These are phyloP conservation scores for Drosophila erecta DNA, from an alignment of 1,140 invertebrate species.

Conservation along the genomic window DNA sequence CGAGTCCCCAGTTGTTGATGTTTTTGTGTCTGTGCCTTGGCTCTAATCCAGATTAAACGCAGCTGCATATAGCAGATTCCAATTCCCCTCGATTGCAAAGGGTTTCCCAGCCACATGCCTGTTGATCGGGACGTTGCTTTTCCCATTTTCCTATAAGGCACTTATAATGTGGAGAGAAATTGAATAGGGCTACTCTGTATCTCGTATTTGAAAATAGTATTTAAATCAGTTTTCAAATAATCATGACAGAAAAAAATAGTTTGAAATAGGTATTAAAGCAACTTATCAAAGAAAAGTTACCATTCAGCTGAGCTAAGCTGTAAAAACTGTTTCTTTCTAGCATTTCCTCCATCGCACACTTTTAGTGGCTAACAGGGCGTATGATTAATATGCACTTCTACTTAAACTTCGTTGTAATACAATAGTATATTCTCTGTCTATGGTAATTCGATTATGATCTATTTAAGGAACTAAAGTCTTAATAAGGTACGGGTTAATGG, in stretches of 20 bases:
- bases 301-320: too few relatives aligned
- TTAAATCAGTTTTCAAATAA: too few relatives aligned
- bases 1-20: constrained; percentile 7
- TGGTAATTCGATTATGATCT: background rate
- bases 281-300: too few relatives aligned
- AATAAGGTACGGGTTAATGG: background rate
- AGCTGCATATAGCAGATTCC: constrained; percentile 30
- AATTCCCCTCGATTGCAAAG: constrained; percentile 33
- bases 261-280: too few relatives aligned
- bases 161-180: too few relatives aligned
- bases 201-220: too few relatives aligned
- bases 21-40: constrained; percentile 7
- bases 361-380: background rate
- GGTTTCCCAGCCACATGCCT: constrained; percentile 7
- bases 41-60: constrained; percentile 43
- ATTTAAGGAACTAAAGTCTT: background rate
- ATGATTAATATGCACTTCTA: background rate
- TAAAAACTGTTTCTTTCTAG: background rate
- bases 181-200: background rate
- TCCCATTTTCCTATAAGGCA: background rate
- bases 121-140: constrained; percentile 27
- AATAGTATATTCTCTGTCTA: background rate
- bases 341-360: background rate
- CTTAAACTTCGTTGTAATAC: background rate
- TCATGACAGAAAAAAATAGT: too few relatives aligned